phyloP scores from a whole-genome alignment of 2,888 invertebrate genomes.

The Tinea pellionella region DNA sequence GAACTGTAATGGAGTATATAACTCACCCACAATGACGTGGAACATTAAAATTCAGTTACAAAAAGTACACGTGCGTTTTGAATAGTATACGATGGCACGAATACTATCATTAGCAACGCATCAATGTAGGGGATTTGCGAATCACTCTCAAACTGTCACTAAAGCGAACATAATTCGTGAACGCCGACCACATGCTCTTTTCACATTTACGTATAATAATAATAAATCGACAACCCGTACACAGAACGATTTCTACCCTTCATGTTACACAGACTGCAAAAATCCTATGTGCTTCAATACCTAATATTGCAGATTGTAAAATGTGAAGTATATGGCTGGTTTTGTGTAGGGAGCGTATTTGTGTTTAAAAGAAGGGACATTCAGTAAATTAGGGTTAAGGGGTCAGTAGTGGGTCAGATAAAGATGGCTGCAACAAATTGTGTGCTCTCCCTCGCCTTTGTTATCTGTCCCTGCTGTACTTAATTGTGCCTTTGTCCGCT shows the following conservation, averaged over 20 bases:
- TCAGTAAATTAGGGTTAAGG: constrained; percentile 63
- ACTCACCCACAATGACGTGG: constrained; percentile 12
- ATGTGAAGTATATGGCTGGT: neutral
- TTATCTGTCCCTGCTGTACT: constrained; percentile 60
- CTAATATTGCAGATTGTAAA: neutral
- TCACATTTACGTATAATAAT: constrained; percentile 53
- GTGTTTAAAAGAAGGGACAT: constrained; percentile 29
- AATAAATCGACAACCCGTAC: constrained; percentile 24
- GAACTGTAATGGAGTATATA: neutral
- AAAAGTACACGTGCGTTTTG: constrained; percentile 41
- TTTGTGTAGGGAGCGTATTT: neutral
- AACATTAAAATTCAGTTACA: constrained; percentile 13
- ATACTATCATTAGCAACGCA: constrained; percentile 40
- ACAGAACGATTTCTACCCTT: neutral
- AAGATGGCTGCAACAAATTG: constrained; percentile 69
- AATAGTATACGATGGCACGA: constrained; percentile 30
- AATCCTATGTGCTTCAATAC: too few species aligned
- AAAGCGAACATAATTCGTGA: constrained; percentile 53
- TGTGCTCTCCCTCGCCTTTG: constrained; percentile 54
- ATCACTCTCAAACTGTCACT: constrained; percentile 61
- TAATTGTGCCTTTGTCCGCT: constrained; percentile 66
- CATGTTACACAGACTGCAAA: constrained; percentile 25
- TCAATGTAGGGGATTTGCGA: constrained; percentile 28
- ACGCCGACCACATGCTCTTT: constrained; percentile 57
- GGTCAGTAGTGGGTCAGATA: constrained; percentile 63